These are phyloP conservation scores for Sweltsa coloradensis DNA, from an alignment of 1,140 invertebrate species.

Conservation along the genomic window DNA sequence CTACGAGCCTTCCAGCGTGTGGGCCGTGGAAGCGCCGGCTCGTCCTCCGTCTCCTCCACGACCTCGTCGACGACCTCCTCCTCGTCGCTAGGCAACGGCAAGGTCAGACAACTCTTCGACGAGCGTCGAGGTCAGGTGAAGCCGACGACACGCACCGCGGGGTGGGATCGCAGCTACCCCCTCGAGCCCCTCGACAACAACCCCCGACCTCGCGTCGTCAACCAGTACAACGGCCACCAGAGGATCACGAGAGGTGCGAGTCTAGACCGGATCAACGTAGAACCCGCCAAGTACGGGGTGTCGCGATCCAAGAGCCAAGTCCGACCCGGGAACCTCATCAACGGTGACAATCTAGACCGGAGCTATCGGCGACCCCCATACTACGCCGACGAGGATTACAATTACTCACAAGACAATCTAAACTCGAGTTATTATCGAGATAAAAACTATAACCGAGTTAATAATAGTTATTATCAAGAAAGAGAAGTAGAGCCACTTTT, in stretches of 20 bases:
- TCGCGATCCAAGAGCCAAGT: constrained; percentile 9
- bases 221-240: background rate
- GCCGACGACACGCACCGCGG: constrained; percentile 48
- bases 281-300: background rate
- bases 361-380: no score
- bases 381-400: constrained; percentile 1
- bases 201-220: background rate
- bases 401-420: background rate
- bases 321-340: background rate
- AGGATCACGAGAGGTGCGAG: constrained; percentile 2
- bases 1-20: constrained; percentile 50
- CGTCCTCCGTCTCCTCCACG: constrained; percentile 31
- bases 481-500: no score
- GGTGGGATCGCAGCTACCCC: constrained; percentile 69
- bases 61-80: constrained; percentile 23
- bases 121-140: constrained; percentile 39
- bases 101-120: constrained; percentile 70
- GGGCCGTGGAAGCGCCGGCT: constrained; percentile 40
- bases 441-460: background rate
- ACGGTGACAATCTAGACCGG: no score
- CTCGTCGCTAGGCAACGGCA: constrained; percentile 15
- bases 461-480: no score
- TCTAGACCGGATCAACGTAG: constrained; percentile 1
- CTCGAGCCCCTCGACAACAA: constrained; percentile 46
- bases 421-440: background rate